Base-by-base conservation (phyloP, 2,797 vertebrate species). In the Oreochromis mossambicus region DNA sequence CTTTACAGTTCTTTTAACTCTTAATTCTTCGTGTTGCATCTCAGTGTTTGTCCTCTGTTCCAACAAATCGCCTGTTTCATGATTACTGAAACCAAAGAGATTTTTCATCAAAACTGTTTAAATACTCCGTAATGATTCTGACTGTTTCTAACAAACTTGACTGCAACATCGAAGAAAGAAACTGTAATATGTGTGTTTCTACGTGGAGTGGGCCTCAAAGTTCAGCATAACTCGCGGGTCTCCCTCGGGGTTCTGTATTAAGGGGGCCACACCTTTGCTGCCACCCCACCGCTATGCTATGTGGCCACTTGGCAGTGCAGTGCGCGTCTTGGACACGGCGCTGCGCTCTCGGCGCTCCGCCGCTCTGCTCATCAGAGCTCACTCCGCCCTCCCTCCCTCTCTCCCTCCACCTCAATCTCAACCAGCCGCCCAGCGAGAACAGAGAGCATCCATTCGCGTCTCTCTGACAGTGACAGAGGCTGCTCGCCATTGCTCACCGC, bases 281-380 rank as follows among this genome's bases (percentile, higher is more conserved):
- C 68, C 68, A 48, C 26, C 19, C 70, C 70, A 48, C 2, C 26
- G 15, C 43, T 50, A 43, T 32, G 77, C 43, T 50, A 43, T 32
- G 77, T 79, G 80, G 34, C 83, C 87, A 8, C 14, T 63, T 73
- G 86, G 21, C 68, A 17, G 88, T 95, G 95, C 92, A 94, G 92
- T 93, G 93, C 94, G 94, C 91, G 92, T 91, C 87, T 86, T 81
- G 92, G 93, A 93, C 94, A 43, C 95, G 88, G 88, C 90, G 92
- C 91, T 91, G 93, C 94, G 95, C 95, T 94, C 94, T 92, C 87
- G 84, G 73, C 89, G 90, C 91, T 91, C 66, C 63, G 78, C 77
- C 79, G 84, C 89, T 48, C 87, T 29, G 66, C 83, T 85, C 83
- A 51, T 58, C 77, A 56, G 41, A 79, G 75, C 89, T 9, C 88